Evolutionary conservation across 1,140 invertebrate species (phyloP), one percentile per base, ranked within the genome.

Genomic region (Tribolium madens): DNA sequence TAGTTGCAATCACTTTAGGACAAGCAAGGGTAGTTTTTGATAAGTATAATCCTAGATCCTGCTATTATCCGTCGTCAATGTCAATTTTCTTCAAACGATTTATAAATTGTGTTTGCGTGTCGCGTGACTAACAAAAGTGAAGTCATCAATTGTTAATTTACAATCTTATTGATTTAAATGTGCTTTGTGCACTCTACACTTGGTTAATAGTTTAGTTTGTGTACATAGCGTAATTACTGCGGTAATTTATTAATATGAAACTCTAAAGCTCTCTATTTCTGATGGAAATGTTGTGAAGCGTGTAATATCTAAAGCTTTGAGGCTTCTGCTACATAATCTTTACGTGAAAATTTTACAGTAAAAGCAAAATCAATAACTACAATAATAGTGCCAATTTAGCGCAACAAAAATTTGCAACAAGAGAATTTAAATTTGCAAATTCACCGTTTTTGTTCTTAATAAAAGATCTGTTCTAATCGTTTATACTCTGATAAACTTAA

Each of bases 221-320:
- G 57, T 36, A 64, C 57, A 64, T 33, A 33, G 18, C 57, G 57
- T 64, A 64, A 64, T 64, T 64, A 64, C 57, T 13, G 21, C 12
- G 0, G 10, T 64, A 33, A 64, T 33, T 64, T 64, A 64, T 64
- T 64, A 64, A 64, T 64, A 12, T 12, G 57, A 64, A 36, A 31
- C 57, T 64, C 57, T 64, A 64, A 64, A 64, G 26, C 26, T 64
- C 57, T 64, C 57, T 33, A 64, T 64, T 64, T 64, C 57, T 33
- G 57, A 64, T 64, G 57, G 26, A 64, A 64, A 64, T 14, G 52
- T 57, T 57, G 15, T 57, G 52, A 21, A 57, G 52, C 52, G 52
- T 57, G 52, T 57, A 57, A 57, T 57, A 57, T 18, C 52, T 21
- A 18, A 17, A 57, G 52, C 52, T 57, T 57, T 57, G n/a, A 10